A percentile compares a stretch with the other conserved stretches of the same genome.
These are phyloP conservation scores for Lamprotornis superbus DNA, from an alignment of 2,113 vertebrate genomes.

Conservation along the genomic window DNA sequence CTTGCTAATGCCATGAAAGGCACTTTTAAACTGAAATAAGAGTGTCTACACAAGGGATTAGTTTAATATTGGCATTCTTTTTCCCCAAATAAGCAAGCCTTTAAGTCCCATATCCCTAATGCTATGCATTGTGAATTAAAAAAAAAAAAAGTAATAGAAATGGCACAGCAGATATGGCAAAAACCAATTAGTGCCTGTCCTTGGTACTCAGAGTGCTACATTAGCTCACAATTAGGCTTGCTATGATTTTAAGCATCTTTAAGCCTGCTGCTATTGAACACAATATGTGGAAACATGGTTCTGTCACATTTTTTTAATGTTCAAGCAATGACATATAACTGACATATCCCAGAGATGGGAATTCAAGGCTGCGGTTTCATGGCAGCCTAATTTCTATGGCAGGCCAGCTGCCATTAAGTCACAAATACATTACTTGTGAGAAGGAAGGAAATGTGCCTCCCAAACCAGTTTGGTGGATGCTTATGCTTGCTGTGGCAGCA, in stretches of 20 bases:
- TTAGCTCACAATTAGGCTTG: background rate
- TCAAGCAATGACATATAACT: background rate
- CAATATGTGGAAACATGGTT: background rate
- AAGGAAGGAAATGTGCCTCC: background rate
- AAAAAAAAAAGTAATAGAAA: background rate
- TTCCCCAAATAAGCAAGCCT: background rate
- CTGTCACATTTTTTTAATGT: background rate
- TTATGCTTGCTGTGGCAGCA: background rate
- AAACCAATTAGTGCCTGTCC: background rate
- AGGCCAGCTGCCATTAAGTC: background rate
- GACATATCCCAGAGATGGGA: background rate
- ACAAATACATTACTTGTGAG: background rate
- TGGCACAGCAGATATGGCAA: background rate
- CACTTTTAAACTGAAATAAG: constrained; percentile 36
- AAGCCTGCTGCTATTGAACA: background rate
- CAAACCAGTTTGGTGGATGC: background rate
- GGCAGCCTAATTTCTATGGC: background rate
- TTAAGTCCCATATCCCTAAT: background rate
- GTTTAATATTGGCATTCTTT: constrained; percentile 22
- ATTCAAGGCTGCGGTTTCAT: background rate
- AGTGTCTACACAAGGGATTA: background rate
- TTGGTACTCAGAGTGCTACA: background rate
- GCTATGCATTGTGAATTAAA: background rate
- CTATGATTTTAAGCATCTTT: constrained; percentile 13
- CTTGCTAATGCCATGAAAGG: constrained; percentile 40